Percentiles rank a stretch among this genome's conserved stretches.
Evolutionary conservation across 2,113 vertebrate genomes (phyloP).

Genomic region (Macquaria ambigua): DNA sequence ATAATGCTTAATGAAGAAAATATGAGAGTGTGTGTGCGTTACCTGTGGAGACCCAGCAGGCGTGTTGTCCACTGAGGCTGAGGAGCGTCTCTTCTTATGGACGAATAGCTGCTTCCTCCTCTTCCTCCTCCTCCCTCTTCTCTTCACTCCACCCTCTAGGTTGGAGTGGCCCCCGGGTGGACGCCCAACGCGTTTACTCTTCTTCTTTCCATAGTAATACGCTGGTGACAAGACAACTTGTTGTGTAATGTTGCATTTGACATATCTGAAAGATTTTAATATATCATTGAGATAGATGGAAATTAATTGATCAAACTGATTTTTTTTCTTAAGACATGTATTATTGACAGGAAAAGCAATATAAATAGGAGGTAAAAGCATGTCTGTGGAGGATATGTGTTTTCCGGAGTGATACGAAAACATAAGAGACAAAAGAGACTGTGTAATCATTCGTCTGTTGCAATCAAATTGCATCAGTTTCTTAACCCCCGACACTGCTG

Average conservation of each 20-base stretch:
- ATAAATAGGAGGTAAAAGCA: not conserved
- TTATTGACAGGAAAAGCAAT: not conserved
- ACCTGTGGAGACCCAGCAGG: conserved; percentile 96
- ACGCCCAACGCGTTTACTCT: conserved; percentile 92
- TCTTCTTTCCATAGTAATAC: conserved; percentile 96
- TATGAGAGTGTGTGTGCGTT: conserved; percentile 27
- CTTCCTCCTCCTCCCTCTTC: conserved; percentile 93
- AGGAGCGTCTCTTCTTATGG: conserved; percentile 96
- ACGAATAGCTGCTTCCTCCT: conserved; percentile 96
- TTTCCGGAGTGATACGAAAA: conserved; percentile 8
- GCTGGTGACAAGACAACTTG: conserved; percentile 82
- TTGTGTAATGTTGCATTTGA: conserved; percentile 11
- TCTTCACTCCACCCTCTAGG: conserved; percentile 93
- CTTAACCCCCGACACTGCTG: not conserved
- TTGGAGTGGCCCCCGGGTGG: conserved; percentile 94
- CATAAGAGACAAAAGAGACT: not conserved
- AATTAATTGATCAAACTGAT: not conserved
- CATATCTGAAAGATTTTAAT: not conserved
- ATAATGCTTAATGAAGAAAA: not conserved
- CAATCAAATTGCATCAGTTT: conserved; percentile 49
- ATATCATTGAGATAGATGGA: not conserved
- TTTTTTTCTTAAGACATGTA: not conserved
- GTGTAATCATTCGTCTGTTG: conserved; percentile 22
- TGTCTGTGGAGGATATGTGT: not conserved
- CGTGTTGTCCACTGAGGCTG: conserved; percentile 94